These are phyloP conservation scores for Erebia epiphron DNA, from an alignment of 2,888 invertebrate species.

Conservation along the genomic window DNA sequence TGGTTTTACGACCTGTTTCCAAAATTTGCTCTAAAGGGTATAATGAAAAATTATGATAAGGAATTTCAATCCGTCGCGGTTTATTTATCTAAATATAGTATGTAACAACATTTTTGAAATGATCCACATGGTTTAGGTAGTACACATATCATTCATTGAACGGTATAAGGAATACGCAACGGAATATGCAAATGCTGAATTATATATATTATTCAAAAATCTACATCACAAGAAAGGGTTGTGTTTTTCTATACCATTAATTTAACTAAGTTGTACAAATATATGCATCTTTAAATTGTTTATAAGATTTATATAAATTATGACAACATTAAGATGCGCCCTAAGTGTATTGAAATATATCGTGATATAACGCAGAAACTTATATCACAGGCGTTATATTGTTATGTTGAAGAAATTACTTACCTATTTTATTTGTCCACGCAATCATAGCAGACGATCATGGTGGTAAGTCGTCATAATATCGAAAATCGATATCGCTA, in stretches of 20 bases:
- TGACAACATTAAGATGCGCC: not conserved
- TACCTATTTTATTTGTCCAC: slow-evolving; percentile 75
- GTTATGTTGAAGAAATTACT: slow-evolving; percentile 44
- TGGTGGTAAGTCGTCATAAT: slow-evolving; percentile 74
- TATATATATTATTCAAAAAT: too few species aligned
- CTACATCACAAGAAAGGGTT: too few species aligned
- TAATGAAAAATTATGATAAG: not conserved
- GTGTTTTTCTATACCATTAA: too few species aligned
- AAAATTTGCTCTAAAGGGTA: too few species aligned
- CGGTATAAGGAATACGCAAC: too few species aligned
- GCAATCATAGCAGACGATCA: slow-evolving; percentile 74
- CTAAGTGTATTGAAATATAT: not conserved
- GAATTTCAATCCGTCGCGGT: not conserved
- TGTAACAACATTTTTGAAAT: too few species aligned
- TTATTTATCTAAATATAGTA: not conserved
- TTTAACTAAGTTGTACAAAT: too few species aligned
- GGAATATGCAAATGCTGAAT: too few species aligned
- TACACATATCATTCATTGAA: too few species aligned
- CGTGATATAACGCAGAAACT: slow-evolving; percentile 4
- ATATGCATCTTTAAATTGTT: too few species aligned
- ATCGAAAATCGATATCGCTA: slow-evolving; percentile 46
- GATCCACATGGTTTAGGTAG: too few species aligned
- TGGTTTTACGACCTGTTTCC: not conserved
- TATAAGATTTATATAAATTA: not conserved
- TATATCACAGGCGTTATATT: slow-evolving; percentile 18